These are phyloP conservation scores for fruit fly (Drosophila melanogaster) DNA, from an alignment of 1,140 invertebrate genomes.

Conservation along the genomic window Release_6_plus_ISO1_MT NT_033779.5:20940001-20940500, in stretches of 20 bases:
- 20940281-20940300: too few species aligned
- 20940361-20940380: too few species aligned
- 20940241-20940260: too few species aligned
- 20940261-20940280: too few species aligned
- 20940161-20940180: constrained; percentile 2
- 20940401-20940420: constrained; percentile 9
- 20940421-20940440: constrained; percentile 61
- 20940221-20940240: too few species aligned
- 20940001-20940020: constrained; percentile 58
- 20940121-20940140: background rate
- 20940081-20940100: constrained; percentile 66
- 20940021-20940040: constrained; percentile 82
- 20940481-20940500: constrained; percentile 25
- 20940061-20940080: constrained; percentile 77
- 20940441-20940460: constrained; percentile 72
- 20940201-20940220: too few species aligned
- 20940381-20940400: background rate
- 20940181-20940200: too few species aligned
- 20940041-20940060: constrained; percentile 82
- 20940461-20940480: constrained; percentile 45
- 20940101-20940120: background rate
- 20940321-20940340: too few species aligned
- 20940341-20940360: background rate
- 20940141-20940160: constrained; percentile 20
- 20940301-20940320: too few species aligned